Evolutionary conservation across 2,888 invertebrate genomes (phyloP).

Genomic region (Tipula helvola): DNA sequence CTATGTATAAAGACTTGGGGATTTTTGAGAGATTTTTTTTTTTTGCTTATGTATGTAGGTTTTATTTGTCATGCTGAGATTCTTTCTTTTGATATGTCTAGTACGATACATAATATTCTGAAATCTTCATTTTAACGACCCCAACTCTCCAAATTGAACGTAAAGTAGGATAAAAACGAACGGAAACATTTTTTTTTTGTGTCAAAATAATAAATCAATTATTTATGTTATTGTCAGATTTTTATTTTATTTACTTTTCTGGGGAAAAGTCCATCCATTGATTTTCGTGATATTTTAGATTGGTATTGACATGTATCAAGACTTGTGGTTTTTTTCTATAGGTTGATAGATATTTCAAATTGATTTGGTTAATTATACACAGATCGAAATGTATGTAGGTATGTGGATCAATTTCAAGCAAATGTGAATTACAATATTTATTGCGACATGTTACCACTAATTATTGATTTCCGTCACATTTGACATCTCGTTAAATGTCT

Average conservation of each 20-base stretch:
- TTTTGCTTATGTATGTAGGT: background rate
- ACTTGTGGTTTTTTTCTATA: background rate
- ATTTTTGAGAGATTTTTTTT: background rate
- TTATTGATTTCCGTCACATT: background rate
- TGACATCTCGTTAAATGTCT: background rate
- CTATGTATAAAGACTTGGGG: background rate
- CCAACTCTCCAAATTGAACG: background rate
- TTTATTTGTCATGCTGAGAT: slow-evolving; percentile 4
- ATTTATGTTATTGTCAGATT: background rate
- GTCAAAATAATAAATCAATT: background rate
- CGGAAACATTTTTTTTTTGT: background rate
- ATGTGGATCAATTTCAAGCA: background rate
- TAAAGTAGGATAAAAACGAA: background rate
- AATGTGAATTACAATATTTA: background rate
- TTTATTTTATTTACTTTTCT: background rate
- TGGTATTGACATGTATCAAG: background rate
- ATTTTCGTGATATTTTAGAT: background rate
- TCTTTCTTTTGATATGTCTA: background rate
- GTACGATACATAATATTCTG: background rate
- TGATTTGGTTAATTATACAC: background rate
- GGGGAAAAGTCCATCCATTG: background rate
- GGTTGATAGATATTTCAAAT: background rate
- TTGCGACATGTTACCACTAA: background rate
- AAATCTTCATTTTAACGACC: background rate
- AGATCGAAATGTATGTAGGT: background rate